phyloP scores from a whole-genome alignment of 2,113 vertebrate genomes.

The Mormoops blainvillei region DNA sequence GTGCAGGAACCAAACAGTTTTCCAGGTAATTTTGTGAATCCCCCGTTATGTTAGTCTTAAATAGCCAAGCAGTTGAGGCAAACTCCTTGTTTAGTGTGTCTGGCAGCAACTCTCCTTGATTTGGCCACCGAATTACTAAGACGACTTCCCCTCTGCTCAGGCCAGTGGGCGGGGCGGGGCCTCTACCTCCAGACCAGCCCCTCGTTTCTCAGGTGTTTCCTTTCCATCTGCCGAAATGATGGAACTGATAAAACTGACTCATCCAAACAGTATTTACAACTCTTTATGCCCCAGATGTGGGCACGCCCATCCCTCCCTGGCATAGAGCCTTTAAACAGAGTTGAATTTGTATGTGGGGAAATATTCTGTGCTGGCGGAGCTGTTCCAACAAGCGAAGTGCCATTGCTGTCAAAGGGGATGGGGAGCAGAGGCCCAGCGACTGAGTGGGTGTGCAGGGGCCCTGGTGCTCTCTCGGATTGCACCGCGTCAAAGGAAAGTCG shows the following conservation, averaged over 20 bases:
- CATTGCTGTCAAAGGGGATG: constrained; percentile 19
- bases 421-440: neutral
- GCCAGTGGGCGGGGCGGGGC: neutral
- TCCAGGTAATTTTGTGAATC: neutral
- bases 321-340: neutral
- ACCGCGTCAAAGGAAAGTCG: neutral
- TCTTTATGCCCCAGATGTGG: neutral
- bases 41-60: neutral
- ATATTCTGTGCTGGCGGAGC: neutral
- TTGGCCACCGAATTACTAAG: neutral
- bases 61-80: neutral
- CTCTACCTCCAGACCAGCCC: neutral
- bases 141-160: neutral
- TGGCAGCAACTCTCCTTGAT: neutral
- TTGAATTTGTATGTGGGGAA: neutral
- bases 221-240: neutral
- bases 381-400: neutral
- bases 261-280: neutral
- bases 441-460: neutral
- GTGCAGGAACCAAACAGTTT: neutral
- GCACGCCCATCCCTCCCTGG: neutral
- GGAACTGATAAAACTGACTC: neutral
- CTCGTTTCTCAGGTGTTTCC: neutral
- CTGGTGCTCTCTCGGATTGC: neutral
- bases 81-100: neutral